Evolutionary conservation across 2,113 vertebrate genomes (phyloP), one percentile per base, ranked within the genome.

Genomic region (Phylloscopus trochiloides): DNA sequence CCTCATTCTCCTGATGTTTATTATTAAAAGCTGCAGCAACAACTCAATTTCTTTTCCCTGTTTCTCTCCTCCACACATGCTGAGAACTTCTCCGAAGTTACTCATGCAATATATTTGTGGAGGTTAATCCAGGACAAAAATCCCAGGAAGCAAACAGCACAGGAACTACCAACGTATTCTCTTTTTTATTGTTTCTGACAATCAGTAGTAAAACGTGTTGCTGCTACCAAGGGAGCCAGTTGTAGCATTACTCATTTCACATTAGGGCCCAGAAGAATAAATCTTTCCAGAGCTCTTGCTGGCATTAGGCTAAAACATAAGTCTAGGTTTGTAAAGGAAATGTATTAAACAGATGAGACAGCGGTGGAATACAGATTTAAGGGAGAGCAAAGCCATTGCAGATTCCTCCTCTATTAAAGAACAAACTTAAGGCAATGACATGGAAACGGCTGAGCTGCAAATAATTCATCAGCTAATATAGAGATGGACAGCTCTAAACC

Each of bases 141-240:
- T 91, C 92, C 93, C 93, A 88, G 76, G 84, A 71, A 96, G 88
- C 87, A 75, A 96, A 92, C 32, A 90, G 95, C 70, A 66, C 58
- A 72, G 79, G 57, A 97, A 85, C 86, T 70, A 77, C 92, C 92
- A 71, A 93, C 48, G 16, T 83, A 93, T 85, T 93, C 89, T 79
- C 78, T 82, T 94, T 94, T 97, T 96, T 97, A 96, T 96, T 82
- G 95, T 95, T 97, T 93, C 92, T 97, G 97, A 97, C 96, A 96
- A 96, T 96, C 94, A 94, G 92, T 93, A 94, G 92, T 96, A 97
- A 97, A 97, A 96, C 70, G 79, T 90, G 93, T 81, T 94, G 87
- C 94, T 82, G 91, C 95, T 94, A 94, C 95, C 92, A 76, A 79
- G 95, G 94, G 94, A 97, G 78, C 89, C 83, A 79, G 93, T 79